A percentile compares a stretch with the other conserved stretches of the same genome.
phyloP scores from a whole-genome alignment of 2,888 invertebrate species.

The Spatulosminthurus flaviceps region DNA sequence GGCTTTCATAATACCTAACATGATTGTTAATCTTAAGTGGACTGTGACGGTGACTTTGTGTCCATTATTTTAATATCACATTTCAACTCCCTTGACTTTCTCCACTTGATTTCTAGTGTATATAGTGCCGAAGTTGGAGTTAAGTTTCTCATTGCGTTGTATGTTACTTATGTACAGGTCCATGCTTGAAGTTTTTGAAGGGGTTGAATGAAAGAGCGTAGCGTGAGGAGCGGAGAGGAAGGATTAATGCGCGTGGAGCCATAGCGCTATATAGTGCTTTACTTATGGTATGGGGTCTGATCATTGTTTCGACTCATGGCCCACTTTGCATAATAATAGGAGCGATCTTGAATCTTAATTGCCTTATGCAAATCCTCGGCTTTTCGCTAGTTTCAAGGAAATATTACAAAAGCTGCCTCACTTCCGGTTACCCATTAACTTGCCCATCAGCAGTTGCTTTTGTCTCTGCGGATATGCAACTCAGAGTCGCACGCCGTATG shows the following conservation, averaged over 20 bases:
- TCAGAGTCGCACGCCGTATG: neutral
- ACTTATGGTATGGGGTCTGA: neutral
- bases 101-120: neutral
- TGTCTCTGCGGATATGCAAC: neutral
- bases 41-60: slow-evolving; percentile 36
- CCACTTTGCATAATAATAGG: slow-evolving; percentile 52
- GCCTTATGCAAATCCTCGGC: slow-evolving; percentile 49
- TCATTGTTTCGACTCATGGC: slow-evolving; percentile 37
- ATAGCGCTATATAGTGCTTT: neutral
- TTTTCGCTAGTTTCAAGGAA: slow-evolving; percentile 26
- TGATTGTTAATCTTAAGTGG: slow-evolving; percentile 44
- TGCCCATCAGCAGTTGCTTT: slow-evolving; percentile 23
- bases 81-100: neutral
- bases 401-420: slow-evolving; percentile 43
- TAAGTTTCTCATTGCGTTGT: neutral
- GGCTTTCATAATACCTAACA: slow-evolving; percentile 5
- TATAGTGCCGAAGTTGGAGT: neutral
- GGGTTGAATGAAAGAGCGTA: neutral
- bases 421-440: slow-evolving; percentile 50
- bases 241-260: slow-evolving; percentile 3
- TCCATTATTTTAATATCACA: slow-evolving; percentile 19
- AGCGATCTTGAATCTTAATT: slow-evolving; percentile 50
- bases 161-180: too few relatives aligned
- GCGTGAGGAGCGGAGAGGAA: neutral
- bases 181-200: neutral